A percentile compares a stretch with the other conserved stretches of the same genome.
phyloP scores from a whole-genome alignment of 2,888 invertebrate genomes.

The Phaedon cochleariae region DNA sequence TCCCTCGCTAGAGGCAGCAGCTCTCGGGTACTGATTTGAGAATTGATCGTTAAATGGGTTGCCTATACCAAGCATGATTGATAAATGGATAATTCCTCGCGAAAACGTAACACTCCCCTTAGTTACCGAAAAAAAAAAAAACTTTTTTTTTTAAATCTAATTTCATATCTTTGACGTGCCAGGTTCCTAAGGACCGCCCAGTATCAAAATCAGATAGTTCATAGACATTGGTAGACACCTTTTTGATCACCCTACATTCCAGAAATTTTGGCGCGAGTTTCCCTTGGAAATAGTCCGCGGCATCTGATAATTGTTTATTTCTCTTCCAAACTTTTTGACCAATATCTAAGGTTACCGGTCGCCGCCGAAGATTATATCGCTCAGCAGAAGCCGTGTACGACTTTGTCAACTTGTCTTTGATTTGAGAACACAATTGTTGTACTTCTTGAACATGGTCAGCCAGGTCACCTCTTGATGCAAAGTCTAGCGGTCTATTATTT shows the following conservation, averaged over 20 bases:
- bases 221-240: conserved; percentile 5
- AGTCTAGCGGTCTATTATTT: neutral
- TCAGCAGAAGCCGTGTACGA: neutral
- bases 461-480: neutral
- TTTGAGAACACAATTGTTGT: neutral
- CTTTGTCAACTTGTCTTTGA: neutral
- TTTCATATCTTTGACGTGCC: conserved; percentile 2
- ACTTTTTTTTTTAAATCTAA: neutral
- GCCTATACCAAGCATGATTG: too few species aligned
- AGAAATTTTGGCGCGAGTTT: conserved; percentile 1
- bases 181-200: neutral
- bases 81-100: neutral
- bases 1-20: too few species aligned
- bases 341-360: neutral
- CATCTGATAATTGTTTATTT: neutral
- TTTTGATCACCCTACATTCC: neutral
- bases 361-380: conserved; percentile 1
- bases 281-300: neutral
- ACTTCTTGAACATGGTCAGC: neutral
- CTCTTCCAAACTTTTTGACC: conserved; percentile 4
- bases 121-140: neutral
- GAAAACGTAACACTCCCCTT: neutral
- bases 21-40: too few species aligned
- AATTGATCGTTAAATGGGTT: neutral
- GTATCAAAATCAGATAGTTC: neutral